Evolutionary conservation across 2,113 vertebrate species (phyloP).

Genomic region (Labeo rohita): DNA sequence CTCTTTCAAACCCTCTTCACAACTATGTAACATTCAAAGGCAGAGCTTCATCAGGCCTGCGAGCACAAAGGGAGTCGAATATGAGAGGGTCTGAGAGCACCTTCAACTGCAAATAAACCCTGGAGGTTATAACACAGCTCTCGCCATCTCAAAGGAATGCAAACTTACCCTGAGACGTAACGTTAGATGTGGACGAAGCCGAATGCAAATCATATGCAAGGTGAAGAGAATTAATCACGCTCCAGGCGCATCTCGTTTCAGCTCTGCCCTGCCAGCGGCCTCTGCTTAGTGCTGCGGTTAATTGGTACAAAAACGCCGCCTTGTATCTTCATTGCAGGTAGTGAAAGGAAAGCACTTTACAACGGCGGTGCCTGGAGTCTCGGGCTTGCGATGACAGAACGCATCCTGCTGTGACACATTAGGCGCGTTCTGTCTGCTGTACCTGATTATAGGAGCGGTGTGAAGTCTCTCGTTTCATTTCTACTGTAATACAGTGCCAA

Average conservation of each 20-base stretch:
- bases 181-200: slow-evolving; percentile 35
- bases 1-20: slow-evolving; percentile 30
- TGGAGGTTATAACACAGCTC: slow-evolving; percentile 31
- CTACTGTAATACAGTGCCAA: slow-evolving; percentile 29
- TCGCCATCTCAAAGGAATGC: slow-evolving; percentile 35
- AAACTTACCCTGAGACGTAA: not conserved
- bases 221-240: slow-evolving; percentile 46
- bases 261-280: slow-evolving; percentile 59
- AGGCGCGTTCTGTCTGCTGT: slow-evolving; percentile 45
- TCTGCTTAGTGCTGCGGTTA: slow-evolving; percentile 65
- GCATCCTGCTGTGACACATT: slow-evolving; percentile 56
- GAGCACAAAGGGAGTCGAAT: slow-evolving; percentile 29
- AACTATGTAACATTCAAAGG: slow-evolving; percentile 31
- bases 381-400: slow-evolving; percentile 20
- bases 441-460: slow-evolving; percentile 59
- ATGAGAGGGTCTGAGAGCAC: slow-evolving; percentile 32
- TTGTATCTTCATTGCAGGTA: slow-evolving; percentile 61
- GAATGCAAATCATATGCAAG: slow-evolving; percentile 56
- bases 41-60: slow-evolving; percentile 27
- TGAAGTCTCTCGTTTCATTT: slow-evolving; percentile 32
- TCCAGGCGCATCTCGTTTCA: not conserved
- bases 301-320: slow-evolving; percentile 73
- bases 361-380: slow-evolving; percentile 34
- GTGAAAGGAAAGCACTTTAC: slow-evolving; percentile 49
- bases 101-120: slow-evolving; percentile 24